Base-by-base conservation (phyloP, 2,888 invertebrate species). In the Protonemura montana region DNA sequence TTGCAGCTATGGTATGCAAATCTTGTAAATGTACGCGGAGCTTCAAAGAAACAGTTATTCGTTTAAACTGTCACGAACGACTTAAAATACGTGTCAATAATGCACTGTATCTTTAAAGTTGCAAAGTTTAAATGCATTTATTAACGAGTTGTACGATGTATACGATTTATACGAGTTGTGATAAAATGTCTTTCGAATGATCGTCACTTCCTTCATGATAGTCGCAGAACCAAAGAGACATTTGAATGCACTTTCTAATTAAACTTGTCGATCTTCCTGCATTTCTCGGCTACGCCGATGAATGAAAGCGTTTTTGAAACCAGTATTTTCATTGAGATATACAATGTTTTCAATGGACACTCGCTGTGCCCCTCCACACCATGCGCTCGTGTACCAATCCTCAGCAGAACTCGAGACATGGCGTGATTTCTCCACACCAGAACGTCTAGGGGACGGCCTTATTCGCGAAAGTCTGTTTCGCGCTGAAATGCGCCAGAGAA, bases 221-320 rank as follows among this genome's bases (percentile, higher is more conserved):
- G 5, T 35, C n/a, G 35, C 35, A 35, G 35, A 35, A 59, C 21
- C 59, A 28, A 78, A 78, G 78, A 26, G 26, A 78, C 16, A 78
- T 26, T 78, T 78, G 10, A 78, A 78, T 28, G n/a, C n/a, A 78
- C 78, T 78, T 78, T 78, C 78, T 78, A 78, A 78, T 78, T 78
- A 78, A 78, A 78, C 21, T 78, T 2, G 26, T 26, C 78, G 78
- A 28, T 78, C 78, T 78, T 78, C 26, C 78, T 78, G 78, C 2
- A 26, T 78, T 26, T 26, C 78, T 25, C 10, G 78, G 26, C 27
- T 10, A 13, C 78, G n/a, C 78, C 21, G 2, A 10, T 78, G 27
- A 28, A 78, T 27, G 78, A 78, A 78, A 78, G 78, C 78, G n/a
- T 21, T 78, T 78, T 13, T 25, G 78, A 26, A 78, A 78, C 78